Conservation (phyloP, 2,797 vertebrate species). For the Muscicapa striata region DNA sequence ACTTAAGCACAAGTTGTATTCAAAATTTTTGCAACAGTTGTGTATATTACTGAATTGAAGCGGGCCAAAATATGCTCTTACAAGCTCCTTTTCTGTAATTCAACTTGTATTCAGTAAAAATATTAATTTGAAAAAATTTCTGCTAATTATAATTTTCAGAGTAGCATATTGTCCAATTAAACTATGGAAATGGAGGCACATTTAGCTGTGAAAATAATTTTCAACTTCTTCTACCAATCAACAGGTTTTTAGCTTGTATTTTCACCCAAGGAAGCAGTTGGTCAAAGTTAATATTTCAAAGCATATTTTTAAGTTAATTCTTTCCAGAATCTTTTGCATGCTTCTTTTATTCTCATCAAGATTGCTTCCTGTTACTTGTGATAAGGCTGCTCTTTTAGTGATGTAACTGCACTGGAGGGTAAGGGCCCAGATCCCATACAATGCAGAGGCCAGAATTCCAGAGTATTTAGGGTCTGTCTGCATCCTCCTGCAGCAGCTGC, state of each 20-base stretch:
- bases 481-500: background rate
- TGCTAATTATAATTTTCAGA: background rate
- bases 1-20: background rate
- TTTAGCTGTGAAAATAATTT: background rate
- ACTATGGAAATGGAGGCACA: background rate
- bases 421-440: accelerated
- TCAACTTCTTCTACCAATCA: background rate
- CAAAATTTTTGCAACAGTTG: background rate
- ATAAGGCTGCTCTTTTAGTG: background rate
- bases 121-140: background rate
- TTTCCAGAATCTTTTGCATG: background rate
- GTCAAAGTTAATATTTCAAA: background rate
- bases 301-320: background rate
- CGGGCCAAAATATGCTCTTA: background rate
- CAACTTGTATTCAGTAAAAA: background rate
- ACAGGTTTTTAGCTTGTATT: background rate
- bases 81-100: background rate
- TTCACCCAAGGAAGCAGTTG: background rate
- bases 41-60: background rate
- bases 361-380: background rate
- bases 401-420: background rate
- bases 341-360: background rate
- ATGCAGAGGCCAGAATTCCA: background rate
- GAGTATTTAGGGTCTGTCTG: background rate
- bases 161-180: background rate